Base-by-base conservation (phyloP, 2,888 invertebrate genomes). In the Peribatodes rhomboidaria region DNA sequence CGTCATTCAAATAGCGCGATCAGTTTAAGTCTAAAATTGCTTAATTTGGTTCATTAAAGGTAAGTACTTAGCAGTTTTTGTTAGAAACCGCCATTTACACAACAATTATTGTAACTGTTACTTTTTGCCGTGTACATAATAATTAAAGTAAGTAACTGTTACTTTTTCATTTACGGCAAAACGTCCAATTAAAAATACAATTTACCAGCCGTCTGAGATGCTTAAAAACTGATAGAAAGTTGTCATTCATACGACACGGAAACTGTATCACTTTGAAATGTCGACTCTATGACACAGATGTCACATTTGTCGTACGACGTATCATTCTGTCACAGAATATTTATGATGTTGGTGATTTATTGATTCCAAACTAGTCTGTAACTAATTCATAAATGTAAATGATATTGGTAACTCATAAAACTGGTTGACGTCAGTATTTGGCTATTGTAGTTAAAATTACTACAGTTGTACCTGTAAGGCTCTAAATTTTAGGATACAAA, bases 181-280 rank as follows among this genome's bases (percentile, higher is more conserved):
- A n/a, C 1, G 13, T n/a, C 2, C 1, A 37, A n/a, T 37, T 37
- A 13, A 37, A 13, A 37, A 37, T 13, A 37, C 6, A 14, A 37
- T 37, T 6, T 37, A 13, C 3, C 13, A 1, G 13, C 2, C 14
- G 27, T 27, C 27, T 27, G 27, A n/a, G n/a, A 6, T 27, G 27
- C 3, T 27, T 27, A 46, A 50, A 54, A 44, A 57, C 20, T 35
- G 50, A 54, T 60, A 62, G 61, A 69, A 68, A 69, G 61, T 67
- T 54, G 61, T 63, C 64, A 62, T 67, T 55, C 54, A 44, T 61
- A 47, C 56, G 39, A 57, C 22, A 37, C 49, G 18, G 18, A 18
- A 52, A 42, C 16, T 56, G 50, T 52, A 61, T 61, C 47, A 54
- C 18, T 18, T 61, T 49, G 41, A 49, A 55, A 60, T 10, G 37